Evolutionary conservation across 2,113 vertebrate species (phyloP).

Genomic region (Cephalopterus ornatus): DNA sequence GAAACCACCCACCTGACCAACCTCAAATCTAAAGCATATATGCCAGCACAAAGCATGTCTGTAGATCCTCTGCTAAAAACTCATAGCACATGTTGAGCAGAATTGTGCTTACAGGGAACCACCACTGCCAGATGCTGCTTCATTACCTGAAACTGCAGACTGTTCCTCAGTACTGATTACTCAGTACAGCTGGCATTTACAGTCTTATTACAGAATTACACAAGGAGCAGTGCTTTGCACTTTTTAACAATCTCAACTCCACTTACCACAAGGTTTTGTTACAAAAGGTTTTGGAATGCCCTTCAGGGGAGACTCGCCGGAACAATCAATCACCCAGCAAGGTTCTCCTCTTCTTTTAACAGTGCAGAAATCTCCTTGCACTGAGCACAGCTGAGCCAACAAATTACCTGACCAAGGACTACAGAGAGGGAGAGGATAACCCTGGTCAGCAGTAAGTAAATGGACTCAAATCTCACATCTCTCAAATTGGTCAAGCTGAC

Average conservation of each 20-base stretch:
- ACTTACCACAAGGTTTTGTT: not conserved
- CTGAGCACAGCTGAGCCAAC: not conserved
- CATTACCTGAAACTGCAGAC: not conserved
- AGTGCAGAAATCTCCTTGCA: not conserved
- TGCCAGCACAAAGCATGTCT: rapidly evolving
- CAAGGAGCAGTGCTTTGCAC: not conserved
- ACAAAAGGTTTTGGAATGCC: not conserved
- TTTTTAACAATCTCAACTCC: not conserved
- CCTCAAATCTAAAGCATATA: not conserved
- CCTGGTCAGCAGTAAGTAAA: not conserved
- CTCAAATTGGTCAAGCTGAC: not conserved
- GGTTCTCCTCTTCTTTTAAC: not conserved
- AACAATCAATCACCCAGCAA: not conserved
- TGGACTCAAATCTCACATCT: not conserved
- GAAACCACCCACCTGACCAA: not conserved
- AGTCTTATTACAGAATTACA: not conserved
- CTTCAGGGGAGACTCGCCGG: not conserved
- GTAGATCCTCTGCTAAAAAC: not conserved
- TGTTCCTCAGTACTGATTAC: not conserved
- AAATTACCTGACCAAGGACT: not conserved
- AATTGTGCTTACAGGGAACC: not conserved
- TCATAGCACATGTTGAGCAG: rapidly evolving
- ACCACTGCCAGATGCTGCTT: not conserved
- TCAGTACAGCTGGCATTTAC: not conserved
- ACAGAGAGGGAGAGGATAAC: not conserved